Conservation (phyloP, 1,140 invertebrate species). For the Hesperophylax magnus region DNA sequence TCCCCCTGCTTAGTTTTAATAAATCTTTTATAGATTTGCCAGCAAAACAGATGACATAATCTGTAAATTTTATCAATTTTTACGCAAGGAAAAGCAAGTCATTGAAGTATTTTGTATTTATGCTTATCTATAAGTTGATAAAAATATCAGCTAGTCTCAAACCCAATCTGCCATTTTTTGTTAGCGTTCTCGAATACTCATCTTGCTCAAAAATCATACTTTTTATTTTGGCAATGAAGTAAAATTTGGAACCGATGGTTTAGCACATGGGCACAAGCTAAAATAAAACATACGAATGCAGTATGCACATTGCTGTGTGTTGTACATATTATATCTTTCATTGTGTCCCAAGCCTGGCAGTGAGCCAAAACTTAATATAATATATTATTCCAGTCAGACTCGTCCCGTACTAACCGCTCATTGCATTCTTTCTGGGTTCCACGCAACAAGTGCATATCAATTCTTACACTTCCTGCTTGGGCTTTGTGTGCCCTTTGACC, state of each 20-base stretch:
- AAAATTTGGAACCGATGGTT: neutral
- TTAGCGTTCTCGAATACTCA: no score
- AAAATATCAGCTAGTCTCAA: no score
- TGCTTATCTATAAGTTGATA: no score
- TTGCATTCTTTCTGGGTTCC: constrained; percentile 8
- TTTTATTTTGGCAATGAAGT: no score
- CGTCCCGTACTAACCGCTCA: neutral
- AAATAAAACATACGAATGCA: constrained; percentile 38
- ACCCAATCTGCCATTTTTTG: no score
- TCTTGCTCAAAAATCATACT: no score
- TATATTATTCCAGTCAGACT: constrained; percentile 37
- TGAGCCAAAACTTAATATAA: constrained; percentile 41
- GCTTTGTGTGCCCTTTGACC: constrained; percentile 55
- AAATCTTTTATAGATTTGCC: neutral
- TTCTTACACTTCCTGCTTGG: constrained; percentile 2
- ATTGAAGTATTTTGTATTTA: no score
- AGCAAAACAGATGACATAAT: no score
- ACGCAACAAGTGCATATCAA: constrained; percentile 8
- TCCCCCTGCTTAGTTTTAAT: neutral
- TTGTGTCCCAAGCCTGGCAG: constrained; percentile 45
- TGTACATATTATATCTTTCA: constrained; percentile 49
- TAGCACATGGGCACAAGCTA: neutral
- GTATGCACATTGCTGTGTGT: constrained; percentile 40
- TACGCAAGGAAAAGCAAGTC: no score
- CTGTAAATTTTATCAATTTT: no score